Percentiles rank a stretch among this genome's conserved stretches.
These are phyloP conservation scores for Dromius quadrimaculatus DNA, from an alignment of 2,888 invertebrate species.

Conservation along the genomic window DNA sequence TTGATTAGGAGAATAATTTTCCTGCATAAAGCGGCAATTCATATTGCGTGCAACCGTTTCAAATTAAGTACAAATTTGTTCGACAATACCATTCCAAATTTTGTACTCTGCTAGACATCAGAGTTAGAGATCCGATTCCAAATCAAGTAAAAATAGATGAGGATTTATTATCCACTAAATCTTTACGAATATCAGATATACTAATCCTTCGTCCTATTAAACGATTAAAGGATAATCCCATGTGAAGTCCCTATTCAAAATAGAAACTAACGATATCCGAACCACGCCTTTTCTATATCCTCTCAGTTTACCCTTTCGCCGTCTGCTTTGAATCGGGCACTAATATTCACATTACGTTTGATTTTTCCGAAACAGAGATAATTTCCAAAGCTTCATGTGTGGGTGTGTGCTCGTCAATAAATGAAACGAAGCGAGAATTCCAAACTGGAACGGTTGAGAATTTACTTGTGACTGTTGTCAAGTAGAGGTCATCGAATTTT, in stretches of 20 bases:
- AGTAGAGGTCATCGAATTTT: constrained; percentile 38
- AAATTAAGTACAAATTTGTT: no score
- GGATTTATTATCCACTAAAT: no score
- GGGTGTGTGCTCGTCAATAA: background rate
- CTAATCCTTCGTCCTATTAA: no score
- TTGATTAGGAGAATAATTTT: no score
- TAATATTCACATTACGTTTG: background rate
- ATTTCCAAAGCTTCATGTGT: constrained; percentile 4
- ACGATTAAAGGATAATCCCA: no score
- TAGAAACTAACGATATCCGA: constrained; percentile 1
- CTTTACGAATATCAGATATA: no score
- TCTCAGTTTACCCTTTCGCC: background rate
- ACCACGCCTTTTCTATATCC: constrained; percentile 18
- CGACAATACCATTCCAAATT: no score
- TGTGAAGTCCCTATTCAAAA: background rate
- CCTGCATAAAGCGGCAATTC: no score
- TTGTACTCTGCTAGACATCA: no score
- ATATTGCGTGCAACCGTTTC: no score
- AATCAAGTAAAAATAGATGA: no score
- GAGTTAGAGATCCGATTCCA: no score
- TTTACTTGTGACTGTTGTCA: constrained; percentile 20
- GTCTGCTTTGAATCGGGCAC: background rate
- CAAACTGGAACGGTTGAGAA: background rate
- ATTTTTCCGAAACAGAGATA: constrained; percentile 1
- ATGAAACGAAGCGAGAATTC: background rate